Evolutionary conservation across 2,888 invertebrate species (phyloP).

Genomic region (Heliconius charithonia): DNA sequence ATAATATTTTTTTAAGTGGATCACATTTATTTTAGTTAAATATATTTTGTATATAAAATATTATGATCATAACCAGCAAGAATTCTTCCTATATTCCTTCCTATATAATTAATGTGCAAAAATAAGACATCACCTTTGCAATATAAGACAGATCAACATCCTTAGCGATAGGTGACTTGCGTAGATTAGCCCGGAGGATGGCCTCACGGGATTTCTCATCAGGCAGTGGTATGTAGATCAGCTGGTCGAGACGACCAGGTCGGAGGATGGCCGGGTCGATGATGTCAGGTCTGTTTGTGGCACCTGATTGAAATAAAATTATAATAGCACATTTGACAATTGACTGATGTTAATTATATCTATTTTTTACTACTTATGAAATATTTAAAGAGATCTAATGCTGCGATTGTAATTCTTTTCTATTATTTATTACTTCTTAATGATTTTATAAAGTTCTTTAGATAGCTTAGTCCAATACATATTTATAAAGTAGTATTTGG

Average conservation of each 20-base stretch:
- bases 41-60: too few species aligned
- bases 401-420: background rate
- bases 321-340: background rate
- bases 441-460: background rate
- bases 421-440: background rate
- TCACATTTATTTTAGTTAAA: too few species aligned
- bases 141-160: conserved; percentile 96
- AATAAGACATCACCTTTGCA: conserved; percentile 86
- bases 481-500: too few species aligned
- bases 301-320: conserved; percentile 85
- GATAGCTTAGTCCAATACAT: too few species aligned
- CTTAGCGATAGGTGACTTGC: conserved; percentile 97
- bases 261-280: conserved; percentile 99
- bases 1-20: too few species aligned
- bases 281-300: conserved; percentile 89
- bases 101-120: background rate
- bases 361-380: background rate
- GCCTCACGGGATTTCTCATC: conserved; percentile 99
- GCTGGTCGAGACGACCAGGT: conserved; percentile 99
- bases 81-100: background rate
- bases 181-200: conserved; percentile 96
- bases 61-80: background rate
- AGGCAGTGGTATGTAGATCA: conserved; percentile 99
- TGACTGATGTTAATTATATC: background rate
- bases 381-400: background rate